Conservation (phyloP, 2,888 invertebrate species). For the Stomorhina lunata region DNA sequence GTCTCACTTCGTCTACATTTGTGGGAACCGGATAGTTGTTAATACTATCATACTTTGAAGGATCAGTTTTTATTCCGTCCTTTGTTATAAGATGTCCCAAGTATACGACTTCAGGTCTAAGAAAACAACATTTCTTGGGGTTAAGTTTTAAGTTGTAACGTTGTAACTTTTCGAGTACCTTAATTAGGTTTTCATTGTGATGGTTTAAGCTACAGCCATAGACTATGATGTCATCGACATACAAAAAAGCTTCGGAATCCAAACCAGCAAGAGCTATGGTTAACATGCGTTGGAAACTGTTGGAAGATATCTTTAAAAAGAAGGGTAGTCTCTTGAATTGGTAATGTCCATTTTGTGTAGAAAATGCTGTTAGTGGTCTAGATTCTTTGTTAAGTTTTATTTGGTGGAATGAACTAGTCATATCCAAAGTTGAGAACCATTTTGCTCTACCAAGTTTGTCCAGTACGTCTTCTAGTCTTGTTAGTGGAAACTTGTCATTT, state of each 20-base stretch:
- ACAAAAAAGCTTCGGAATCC: background rate
- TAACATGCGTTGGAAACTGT: conserved; percentile 62
- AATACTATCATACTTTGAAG: background rate
- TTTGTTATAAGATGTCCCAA: background rate
- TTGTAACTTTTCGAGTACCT: background rate
- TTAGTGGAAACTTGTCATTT: no score
- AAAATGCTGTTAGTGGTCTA: conserved; percentile 14
- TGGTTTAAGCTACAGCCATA: background rate
- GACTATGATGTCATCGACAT: no score
- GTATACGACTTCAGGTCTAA: background rate
- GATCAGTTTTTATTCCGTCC: background rate
- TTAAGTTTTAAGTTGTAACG: no score
- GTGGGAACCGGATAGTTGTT: no score
- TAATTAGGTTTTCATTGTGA: background rate
- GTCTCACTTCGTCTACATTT: no score
- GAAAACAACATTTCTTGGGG: no score
- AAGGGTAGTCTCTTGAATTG: conserved; percentile 61
- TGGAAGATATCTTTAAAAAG: conserved; percentile 53
- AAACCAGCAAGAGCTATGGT: conserved; percentile 47
- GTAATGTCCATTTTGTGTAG: conserved; percentile 27
- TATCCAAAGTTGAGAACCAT: conserved; percentile 54
- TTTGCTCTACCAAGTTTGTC: conserved; percentile 53
- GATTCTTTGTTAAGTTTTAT: conserved; percentile 30
- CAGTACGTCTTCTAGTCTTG: conserved; percentile 38
- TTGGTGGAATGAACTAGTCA: conserved; percentile 50